Evolutionary conservation across 2,113 vertebrate genomes (phyloP), one percentile per base, ranked within the genome.

Genomic region (Brachypodius melanocephalos): DNA sequence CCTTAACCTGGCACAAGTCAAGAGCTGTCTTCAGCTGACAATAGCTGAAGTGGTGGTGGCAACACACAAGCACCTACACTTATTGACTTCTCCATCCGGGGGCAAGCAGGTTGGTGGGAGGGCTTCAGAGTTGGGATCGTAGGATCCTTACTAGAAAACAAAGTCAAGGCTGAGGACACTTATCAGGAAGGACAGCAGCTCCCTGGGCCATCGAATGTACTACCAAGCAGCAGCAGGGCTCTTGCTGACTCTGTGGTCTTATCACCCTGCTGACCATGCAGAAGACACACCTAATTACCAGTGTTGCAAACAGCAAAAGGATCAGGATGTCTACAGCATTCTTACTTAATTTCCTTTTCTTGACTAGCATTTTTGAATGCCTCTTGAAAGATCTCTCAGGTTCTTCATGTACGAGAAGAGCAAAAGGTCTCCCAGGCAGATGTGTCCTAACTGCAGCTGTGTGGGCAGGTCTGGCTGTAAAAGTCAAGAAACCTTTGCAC

Each of bases 1-100:
- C 68, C 40, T 88, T 55, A 54, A 48, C 82, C 90, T 40, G 68
- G 43, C 85, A 43, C 55, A 31, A 83, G 83, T 49, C 88, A 88
- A 82, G 72, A 62, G 51, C 82, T 55, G 36, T 24, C 90, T 59
- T 71, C 10, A 6, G 59, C 12, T 31, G 51, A 67, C 71, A 62
- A 28, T 6, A 62, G 69, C 61, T 65, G 52, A 77, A 77, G 85
- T 16, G 43, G 10, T 48, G 14, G 36, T 48, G 61, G 65, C 31
- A 57, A 25, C 54, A 51, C 57, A 21, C 9, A 22, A 69, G 32
- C 49, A 42, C 0, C 0, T 26, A 21, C 40, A 8, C 38, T 46
- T 57, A 40, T 4, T 54, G 73, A 58, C 36, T 85, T 59, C 55
- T 54, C n/a, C 58, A 66, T 28, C 5, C 16, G 9, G 12, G 34